Evolutionary conservation across 2,797 vertebrate species (phyloP).

Genomic region (Eleutherodactylus coqui): DNA sequence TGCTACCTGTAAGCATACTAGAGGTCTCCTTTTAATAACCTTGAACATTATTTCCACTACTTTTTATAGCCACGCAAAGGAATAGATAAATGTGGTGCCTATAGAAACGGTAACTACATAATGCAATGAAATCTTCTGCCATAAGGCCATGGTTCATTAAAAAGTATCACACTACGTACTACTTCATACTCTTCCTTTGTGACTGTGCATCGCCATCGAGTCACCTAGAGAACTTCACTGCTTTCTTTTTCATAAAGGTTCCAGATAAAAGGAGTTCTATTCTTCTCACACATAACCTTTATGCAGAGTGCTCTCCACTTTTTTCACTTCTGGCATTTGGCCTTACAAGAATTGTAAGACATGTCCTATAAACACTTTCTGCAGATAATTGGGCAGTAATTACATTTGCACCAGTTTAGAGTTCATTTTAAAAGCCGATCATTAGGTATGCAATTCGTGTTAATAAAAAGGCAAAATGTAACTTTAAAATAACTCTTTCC

Average conservation of each 20-base stretch:
- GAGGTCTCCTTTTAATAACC: constrained; percentile 4
- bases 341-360: not conserved
- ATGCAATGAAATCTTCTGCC: constrained; percentile 21
- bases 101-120: not conserved
- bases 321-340: not conserved
- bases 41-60: constrained; percentile 6
- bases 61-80: not conserved
- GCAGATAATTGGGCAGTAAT: not conserved
- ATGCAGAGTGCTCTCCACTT: not conserved
- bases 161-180: constrained; percentile 41
- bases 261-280: constrained; percentile 1
- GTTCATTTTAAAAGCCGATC: not conserved
- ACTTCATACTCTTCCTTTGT: constrained; percentile 14
- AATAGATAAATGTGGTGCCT: constrained; percentile 16
- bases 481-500: not conserved
- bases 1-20: not conserved
- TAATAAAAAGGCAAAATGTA: not conserved
- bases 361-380: not conserved
- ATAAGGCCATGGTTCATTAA: constrained; percentile 18
- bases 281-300: not conserved
- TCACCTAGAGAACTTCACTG: constrained; percentile 7
- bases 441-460: not conserved
- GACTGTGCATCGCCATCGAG: not conserved
- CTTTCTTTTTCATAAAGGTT: not conserved
- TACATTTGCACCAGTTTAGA: not conserved